These are phyloP conservation scores for Epinephelus awoara DNA, from an alignment of 2,797 vertebrate genomes.

Conservation along the genomic window DNA sequence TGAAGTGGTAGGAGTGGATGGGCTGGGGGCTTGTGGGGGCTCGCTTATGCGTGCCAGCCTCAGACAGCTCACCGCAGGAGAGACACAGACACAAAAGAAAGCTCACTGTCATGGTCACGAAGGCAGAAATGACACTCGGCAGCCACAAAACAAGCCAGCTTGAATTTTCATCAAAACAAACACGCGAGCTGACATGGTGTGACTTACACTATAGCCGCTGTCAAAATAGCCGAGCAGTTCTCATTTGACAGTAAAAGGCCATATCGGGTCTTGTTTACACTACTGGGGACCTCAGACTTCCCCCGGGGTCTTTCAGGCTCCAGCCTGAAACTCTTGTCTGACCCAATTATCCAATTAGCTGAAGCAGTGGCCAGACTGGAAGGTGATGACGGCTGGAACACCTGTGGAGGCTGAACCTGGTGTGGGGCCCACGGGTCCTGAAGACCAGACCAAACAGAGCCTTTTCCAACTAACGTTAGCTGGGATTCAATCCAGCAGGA, in stretches of 20 bases:
- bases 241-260: slow-evolving; percentile 57
- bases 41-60: slow-evolving; percentile 77
- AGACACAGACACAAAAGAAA: slow-evolving; percentile 72
- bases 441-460: slow-evolving; percentile 14
- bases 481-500: background rate
- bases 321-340: slow-evolving; percentile 68
- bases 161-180: slow-evolving; percentile 73
- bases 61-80: slow-evolving; percentile 76
- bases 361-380: slow-evolving; percentile 64
- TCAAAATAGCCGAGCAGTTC: slow-evolving; percentile 50
- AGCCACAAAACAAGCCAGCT: slow-evolving; percentile 62
- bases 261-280: slow-evolving; percentile 52
- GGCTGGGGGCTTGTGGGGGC: slow-evolving; percentile 73
- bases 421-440: slow-evolving; percentile 51
- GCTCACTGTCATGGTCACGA: slow-evolving; percentile 54
- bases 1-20: slow-evolving; percentile 46
- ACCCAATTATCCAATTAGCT: slow-evolving; percentile 84
- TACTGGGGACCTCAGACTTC: slow-evolving; percentile 52
- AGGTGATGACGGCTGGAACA: slow-evolving; percentile 74
- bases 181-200: slow-evolving; percentile 45
- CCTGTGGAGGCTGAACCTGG: slow-evolving; percentile 56
- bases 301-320: slow-evolving; percentile 51
- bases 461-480: slow-evolving; percentile 22
- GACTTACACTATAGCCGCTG: slow-evolving; percentile 54
- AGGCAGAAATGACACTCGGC: slow-evolving; percentile 67